Evolutionary conservation across 2,113 vertebrate genomes (phyloP).

Genomic region (Myrmecophaga tridactyla): DNA sequence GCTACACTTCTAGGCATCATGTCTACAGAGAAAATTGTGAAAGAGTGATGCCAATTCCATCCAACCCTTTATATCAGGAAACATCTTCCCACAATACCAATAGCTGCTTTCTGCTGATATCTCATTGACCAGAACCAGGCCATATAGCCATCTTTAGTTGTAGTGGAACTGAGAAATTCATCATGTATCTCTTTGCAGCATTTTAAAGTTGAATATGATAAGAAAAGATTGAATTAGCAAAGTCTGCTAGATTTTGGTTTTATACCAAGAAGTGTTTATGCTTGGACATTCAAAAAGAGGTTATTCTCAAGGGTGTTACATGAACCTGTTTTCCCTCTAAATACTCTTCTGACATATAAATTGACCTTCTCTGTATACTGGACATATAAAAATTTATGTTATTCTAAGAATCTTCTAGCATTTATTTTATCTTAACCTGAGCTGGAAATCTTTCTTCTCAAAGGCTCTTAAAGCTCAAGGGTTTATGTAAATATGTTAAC

Average conservation of each 20-base stretch:
- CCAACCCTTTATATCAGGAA: background rate
- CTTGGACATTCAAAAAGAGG: background rate
- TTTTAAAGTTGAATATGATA: background rate
- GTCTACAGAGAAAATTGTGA: background rate
- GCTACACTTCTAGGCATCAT: fast-evolving
- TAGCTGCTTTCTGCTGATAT: background rate
- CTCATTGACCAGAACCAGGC: background rate
- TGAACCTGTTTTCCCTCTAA: background rate
- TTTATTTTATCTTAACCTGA: background rate
- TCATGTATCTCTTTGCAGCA: background rate
- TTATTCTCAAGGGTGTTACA: background rate
- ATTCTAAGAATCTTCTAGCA: background rate
- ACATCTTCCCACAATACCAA: background rate
- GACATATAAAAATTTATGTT: background rate
- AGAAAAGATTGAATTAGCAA: background rate
- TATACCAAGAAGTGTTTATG: background rate
- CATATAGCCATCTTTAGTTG: background rate
- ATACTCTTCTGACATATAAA: background rate
- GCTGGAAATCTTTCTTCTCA: background rate
- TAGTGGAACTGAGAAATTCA: background rate
- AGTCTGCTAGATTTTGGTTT: background rate
- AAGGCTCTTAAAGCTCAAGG: background rate
- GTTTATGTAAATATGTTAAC: background rate
- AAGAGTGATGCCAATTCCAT: background rate
- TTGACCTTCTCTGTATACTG: background rate